A percentile compares a stretch with the other conserved stretches of the same genome.
Evolutionary conservation across 2,797 vertebrate genomes (phyloP).

Genomic region (Catamblyrhynchus diadema): DNA sequence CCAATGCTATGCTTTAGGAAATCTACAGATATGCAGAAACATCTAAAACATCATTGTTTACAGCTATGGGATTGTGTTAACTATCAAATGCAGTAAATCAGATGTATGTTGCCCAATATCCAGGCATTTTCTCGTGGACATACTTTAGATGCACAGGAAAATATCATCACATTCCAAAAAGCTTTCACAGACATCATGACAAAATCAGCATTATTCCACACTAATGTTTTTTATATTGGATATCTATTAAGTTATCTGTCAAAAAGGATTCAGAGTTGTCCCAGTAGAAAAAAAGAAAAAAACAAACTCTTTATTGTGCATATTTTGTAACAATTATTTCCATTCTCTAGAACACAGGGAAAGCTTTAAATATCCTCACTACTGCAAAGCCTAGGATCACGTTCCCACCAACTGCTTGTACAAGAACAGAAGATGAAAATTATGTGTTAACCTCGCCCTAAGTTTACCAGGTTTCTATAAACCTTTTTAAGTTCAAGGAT

Average conservation of each 20-base stretch:
- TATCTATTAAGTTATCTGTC: neutral
- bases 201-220: neutral
- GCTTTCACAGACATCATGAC: neutral
- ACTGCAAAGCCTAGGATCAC: neutral
- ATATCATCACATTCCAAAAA: neutral
- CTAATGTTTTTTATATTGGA: neutral
- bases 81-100: neutral
- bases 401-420: neutral
- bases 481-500: neutral
- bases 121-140: neutral
- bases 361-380: neutral
- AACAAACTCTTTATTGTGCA: neutral
- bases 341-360: neutral
- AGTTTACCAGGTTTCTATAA: neutral
- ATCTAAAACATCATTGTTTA: neutral
- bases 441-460: neutral
- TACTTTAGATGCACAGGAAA: neutral
- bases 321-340: neutral
- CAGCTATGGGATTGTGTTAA: neutral
- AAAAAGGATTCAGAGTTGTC: neutral
- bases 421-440: neutral
- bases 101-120: neutral
- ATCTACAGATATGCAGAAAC: neutral
- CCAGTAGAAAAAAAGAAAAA: neutral
- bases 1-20: neutral